Base-by-base conservation (phyloP, 2,888 invertebrate species). In the Melipona beecheii region DNA sequence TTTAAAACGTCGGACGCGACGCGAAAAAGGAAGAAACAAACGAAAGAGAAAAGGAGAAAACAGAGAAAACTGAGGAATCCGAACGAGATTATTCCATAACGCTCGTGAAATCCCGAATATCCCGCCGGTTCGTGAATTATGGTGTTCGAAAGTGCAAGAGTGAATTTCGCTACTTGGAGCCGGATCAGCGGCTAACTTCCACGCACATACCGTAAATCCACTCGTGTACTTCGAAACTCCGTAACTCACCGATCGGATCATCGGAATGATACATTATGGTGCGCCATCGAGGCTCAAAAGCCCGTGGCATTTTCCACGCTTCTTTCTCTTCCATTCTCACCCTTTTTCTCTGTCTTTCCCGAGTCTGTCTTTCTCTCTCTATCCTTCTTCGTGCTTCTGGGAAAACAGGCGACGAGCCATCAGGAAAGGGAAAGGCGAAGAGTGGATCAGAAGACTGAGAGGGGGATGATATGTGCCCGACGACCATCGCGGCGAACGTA, bases 191-290 rank as follows among this genome's bases (percentile, higher is more conserved):
- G 88, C 89, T 89, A 89, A 89, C 89, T 89, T 89, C 83, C 89
- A 88, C 89, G 87, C 88, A 88, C 87, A 31, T 83, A 75, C 82
- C 89, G 89, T 89, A 89, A 89, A 89, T 89, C 86, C 88, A 86
- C 83, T 88, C 87, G 83, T 87, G 88, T 88, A 87, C 87, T 87
- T 88, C 81, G 87, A 86, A 89, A 89, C 88, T 89, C 89, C 75
- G 87, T 89, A 89, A 89, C 89, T 89, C 85, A 87, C 86, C 88
- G 89, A 89, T 89, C 89, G 89, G 87, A 89, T 89, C 89, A 89
- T 88, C 86, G 86, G 81, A 88, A 89, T 89, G 89, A 89, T 89
- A 86, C 86, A 89, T 89, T 89, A 89, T 89, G 89, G 89, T 83
- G 82, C 54, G 85, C 86, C 87, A 86, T 85, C 81, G 83, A 76